Base-by-base conservation (phyloP, 2,888 invertebrate species). In the Caenorhabditis sinica region DNA sequence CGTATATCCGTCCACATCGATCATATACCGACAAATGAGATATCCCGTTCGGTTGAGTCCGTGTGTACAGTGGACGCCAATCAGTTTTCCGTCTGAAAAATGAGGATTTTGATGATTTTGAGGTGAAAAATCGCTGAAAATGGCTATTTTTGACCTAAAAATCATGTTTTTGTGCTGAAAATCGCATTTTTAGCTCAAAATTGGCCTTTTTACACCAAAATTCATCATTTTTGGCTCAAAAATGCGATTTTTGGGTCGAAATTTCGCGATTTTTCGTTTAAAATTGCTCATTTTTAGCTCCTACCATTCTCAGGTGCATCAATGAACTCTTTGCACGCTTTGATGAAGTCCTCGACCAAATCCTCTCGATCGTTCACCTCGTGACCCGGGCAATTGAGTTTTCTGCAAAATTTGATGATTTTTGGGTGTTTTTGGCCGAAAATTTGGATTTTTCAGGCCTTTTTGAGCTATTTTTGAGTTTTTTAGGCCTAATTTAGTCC, bases 31-130 rank as follows among this genome's bases (percentile, higher is more conserved):
- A 89, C 94, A 94, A 11, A 94, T 92, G 69, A 94, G 86, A 87
- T 94, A 94, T 1, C 94, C 94, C 9, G 94, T 94, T 79, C 94
- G 92, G 90, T 94, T 94, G n/a, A 94, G 91, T 5, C 94, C 94
- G 91, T 94, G 94, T 3, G 94, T 94, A 89, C 94, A 94, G 86
- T 94, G 94, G 3, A 94, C 93, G 11, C 94, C 94, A 69, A 94
- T 93, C 33, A 94, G 77, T 33, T 86, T 86, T 13, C 77, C 82
- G 13, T 81, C 82, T 86, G 66, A 74, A 85, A 68, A 30, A 8
- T 25, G 58, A 25, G 20, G 11, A 6, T 33, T 43, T 51, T 15
- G 33, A n/a, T 2, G 40, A 17, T 28, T 17, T 40, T 23, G 43
- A 45, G 33, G 40, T 43, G 40, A n/a, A 63, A 63, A 40, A 63